These are phyloP conservation scores for Pygoscelis antarcticus DNA, from an alignment of 2,113 vertebrate genomes.

Conservation along the genomic window DNA sequence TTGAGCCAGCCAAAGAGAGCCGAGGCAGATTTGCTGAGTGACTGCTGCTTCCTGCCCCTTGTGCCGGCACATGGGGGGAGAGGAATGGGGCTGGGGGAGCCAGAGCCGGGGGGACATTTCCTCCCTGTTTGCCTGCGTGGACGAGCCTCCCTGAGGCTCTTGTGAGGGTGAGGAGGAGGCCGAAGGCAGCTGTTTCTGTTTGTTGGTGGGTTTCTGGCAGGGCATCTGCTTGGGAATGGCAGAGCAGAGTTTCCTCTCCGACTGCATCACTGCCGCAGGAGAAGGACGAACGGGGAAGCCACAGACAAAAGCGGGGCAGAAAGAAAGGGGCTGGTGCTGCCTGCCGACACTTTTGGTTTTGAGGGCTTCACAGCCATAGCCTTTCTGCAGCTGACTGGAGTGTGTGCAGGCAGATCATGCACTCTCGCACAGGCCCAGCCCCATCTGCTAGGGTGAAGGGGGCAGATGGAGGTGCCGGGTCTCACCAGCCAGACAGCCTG, in stretches of 20 bases:
- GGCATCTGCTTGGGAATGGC: neutral
- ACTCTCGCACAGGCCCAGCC: neutral
- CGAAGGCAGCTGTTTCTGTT: neutral
- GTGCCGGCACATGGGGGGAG: neutral
- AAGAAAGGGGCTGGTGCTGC: neutral
- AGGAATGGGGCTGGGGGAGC: fast-evolving
- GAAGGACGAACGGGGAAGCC: neutral
- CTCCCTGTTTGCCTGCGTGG: fast-evolving
- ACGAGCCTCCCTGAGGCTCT: neutral
- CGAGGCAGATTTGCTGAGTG: neutral
- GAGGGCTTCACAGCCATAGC: neutral
- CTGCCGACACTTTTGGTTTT: neutral
- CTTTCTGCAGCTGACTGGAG: neutral
- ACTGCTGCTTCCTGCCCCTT: neutral
- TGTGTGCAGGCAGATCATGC: neutral
- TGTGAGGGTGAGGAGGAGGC: neutral
- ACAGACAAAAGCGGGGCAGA: neutral
- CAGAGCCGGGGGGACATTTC: neutral
- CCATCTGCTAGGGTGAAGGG: neutral
- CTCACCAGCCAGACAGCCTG: fast-evolving
- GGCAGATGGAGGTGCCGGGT: neutral
- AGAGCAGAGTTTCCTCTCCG: neutral
- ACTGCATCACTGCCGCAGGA: neutral
- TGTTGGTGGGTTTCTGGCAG: neutral
- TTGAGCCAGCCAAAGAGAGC: neutral